Evolutionary conservation across 2,888 invertebrate genomes (phyloP), one percentile per base, ranked within the genome.

Genomic region (Trichacis sp.): DNA sequence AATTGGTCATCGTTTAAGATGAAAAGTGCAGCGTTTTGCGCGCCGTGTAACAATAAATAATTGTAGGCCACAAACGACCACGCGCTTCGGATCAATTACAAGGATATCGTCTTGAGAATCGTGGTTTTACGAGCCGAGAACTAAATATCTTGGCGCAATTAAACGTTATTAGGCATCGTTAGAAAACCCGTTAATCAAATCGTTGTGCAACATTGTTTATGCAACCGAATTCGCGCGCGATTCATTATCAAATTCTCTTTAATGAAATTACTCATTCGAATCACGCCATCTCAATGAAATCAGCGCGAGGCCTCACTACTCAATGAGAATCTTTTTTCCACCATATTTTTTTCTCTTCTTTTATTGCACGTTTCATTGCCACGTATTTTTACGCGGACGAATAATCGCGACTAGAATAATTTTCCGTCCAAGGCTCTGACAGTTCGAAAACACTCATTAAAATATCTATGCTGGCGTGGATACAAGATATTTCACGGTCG

Each of bases 31-130:
- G n/a, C n/a, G n/a, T n/a, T n/a, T n/a, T n/a, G n/a, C n/a, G n/a
- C n/a, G n/a, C n/a, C n/a, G n/a, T n/a, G n/a, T n/a, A n/a, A n/a
- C n/a, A n/a, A 24, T 8, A 24, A 18, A 36, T 48, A 18, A 24
- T 54, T 61, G 51, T 56, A 62, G 55, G 47, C 61, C 55, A 56
- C 30, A 9, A 33, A 33, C n/a, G 33, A 33, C 33, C n/a, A n/a
- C 33, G n/a, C 33, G 33, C 33, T 2, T 19, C 20, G 33, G 46
- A 58, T 58, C 38, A 51, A 58, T 58, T 46, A 58, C 46, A 51
- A 58, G 45, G 43, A 17, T 43, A 46, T 20, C 29, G 40, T 17
- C 30, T 50, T 18, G 15, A 38, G 40, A 11, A 38, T 17, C 20
- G 29, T 43, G 20, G 40, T 19, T n/a, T 50, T 17, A 8, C 36